Percentiles rank a stretch among this genome's conserved stretches.
phyloP scores from a whole-genome alignment of 2,797 vertebrate species.

The Tenualosa ilisha region DNA sequence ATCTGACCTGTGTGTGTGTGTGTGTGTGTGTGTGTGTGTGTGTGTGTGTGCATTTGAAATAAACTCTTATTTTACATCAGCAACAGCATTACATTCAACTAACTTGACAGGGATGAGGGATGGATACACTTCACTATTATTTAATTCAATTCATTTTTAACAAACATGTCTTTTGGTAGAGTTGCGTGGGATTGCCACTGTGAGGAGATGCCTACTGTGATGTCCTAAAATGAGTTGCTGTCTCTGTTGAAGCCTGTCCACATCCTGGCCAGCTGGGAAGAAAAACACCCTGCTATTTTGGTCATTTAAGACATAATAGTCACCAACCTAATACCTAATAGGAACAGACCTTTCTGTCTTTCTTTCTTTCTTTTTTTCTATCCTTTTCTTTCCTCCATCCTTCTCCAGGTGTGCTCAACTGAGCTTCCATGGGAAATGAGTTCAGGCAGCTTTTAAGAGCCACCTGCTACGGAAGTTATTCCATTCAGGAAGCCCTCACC shows the following conservation, averaged over 20 bases:
- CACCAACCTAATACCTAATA: not conserved
- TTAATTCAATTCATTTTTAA: not conserved
- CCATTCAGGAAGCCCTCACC: constrained; percentile 5
- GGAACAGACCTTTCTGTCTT: not conserved
- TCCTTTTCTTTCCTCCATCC: not conserved
- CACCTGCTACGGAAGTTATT: constrained; percentile 11
- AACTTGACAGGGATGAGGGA: no score
- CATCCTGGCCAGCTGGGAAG: not conserved
- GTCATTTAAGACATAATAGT: not conserved
- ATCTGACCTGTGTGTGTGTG: not conserved
- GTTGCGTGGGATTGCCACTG: not conserved
- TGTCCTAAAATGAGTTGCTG: not conserved
- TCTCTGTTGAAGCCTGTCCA: not conserved
- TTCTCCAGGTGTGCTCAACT: not conserved
- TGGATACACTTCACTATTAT: no score
- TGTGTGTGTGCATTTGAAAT: no score
- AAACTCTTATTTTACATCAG: not conserved
- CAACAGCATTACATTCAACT: not conserved
- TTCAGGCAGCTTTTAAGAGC: constrained; percentile 2
- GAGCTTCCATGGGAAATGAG: not conserved
- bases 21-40: no score
- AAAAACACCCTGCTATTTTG: not conserved
- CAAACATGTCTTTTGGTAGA: not conserved
- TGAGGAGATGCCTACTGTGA: not conserved
- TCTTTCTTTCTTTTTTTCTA: not conserved